Evolutionary conservation across 1,140 invertebrate genomes (phyloP).

Genomic region (Leptinotarsa defecta): DNA sequence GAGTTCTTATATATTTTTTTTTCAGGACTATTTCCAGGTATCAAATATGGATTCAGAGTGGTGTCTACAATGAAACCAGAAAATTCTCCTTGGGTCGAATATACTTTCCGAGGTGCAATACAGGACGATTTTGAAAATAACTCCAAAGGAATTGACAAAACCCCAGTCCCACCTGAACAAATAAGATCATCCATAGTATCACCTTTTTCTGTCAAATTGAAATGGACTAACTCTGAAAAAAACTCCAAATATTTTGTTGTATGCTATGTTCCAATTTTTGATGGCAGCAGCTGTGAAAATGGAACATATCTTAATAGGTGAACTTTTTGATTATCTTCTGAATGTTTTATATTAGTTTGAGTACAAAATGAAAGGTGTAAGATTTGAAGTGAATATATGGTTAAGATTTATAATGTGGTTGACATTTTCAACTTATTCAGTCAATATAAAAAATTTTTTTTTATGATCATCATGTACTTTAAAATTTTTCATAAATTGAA

Average conservation of each 20-base stretch:
- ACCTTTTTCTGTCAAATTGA: slow-evolving; percentile 36
- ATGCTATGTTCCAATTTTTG: slow-evolving; percentile 35
- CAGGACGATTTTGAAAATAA: slow-evolving; percentile 11
- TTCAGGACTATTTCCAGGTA: slow-evolving; percentile 38
- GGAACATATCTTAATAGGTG: slow-evolving; percentile 52
- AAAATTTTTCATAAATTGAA: too few relatives aligned
- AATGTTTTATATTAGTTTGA: background rate
- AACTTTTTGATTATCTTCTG: background rate
- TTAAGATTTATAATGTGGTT: too few relatives aligned
- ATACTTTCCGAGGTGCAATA: slow-evolving; percentile 28
- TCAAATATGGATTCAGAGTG: slow-evolving; percentile 47
- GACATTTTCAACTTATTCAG: too few relatives aligned
- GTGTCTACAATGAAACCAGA: slow-evolving; percentile 32
- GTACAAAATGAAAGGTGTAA: too few relatives aligned
- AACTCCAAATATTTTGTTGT: slow-evolving; percentile 44
- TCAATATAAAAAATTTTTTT: too few relatives aligned
- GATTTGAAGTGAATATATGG: too few relatives aligned
- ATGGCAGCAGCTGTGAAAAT: slow-evolving; percentile 37
- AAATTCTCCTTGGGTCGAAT: slow-evolving; percentile 33
- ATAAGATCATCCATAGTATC: background rate
- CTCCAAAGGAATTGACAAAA: background rate
- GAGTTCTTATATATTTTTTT: background rate
- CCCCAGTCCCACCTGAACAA: background rate
- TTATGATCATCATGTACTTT: too few relatives aligned
- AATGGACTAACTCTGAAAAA: slow-evolving; percentile 35